Conservation (phyloP, 2,888 invertebrate genomes). For the Limnephilus auricula region DNA sequence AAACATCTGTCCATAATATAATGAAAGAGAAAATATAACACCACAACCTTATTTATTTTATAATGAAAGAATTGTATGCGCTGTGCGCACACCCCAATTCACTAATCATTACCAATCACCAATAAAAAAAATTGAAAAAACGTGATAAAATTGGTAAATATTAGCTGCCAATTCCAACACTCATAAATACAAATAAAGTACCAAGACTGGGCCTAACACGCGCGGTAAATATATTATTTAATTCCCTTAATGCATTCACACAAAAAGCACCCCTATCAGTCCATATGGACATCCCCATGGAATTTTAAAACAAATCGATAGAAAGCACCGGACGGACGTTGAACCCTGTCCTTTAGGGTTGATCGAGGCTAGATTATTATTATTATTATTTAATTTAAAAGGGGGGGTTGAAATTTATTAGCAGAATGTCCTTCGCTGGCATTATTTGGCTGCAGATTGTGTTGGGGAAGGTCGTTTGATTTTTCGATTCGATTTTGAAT, state of each 20-base stretch:
- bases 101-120: background rate
- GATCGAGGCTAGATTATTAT: background rate
- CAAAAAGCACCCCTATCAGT: background rate
- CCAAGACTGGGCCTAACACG: background rate
- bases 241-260: constrained; percentile 33
- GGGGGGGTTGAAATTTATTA: constrained; percentile 13
- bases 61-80: background rate
- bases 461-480: constrained; percentile 31
- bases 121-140: background rate
- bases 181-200: background rate
- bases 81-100: background rate
- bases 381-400: constrained; percentile 10
- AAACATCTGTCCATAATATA: background rate
- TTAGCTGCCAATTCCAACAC: background rate
- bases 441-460: background rate
- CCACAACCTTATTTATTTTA: background rate
- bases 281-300: constrained; percentile 25
- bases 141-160: background rate
- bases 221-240: background rate
- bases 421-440: background rate
- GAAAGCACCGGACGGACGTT: constrained; percentile 25
- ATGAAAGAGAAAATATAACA: background rate
- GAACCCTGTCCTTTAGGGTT: background rate
- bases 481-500: constrained; percentile 35
- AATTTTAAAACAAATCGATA: constrained; percentile 46